Percentiles rank a stretch among this genome's conserved stretches.
Conservation (phyloP, 2,888 invertebrate species). For the Saturnia pavonia region DNA sequence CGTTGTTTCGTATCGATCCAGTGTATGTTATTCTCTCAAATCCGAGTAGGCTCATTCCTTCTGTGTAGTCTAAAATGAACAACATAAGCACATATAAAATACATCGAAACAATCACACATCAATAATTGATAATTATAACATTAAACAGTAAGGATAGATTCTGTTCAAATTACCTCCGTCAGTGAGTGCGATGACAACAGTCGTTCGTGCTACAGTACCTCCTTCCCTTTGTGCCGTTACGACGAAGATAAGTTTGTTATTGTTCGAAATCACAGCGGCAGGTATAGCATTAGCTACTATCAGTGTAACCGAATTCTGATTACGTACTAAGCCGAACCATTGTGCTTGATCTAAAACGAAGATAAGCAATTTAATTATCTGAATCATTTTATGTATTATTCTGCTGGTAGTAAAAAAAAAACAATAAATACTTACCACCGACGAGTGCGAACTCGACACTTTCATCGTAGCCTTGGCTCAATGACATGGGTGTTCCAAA, state of each 20-base stretch:
- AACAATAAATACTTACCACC: slow-evolving; percentile 34
- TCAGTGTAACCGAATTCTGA: not conserved
- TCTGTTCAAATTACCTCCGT: not conserved
- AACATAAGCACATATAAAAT: not conserved
- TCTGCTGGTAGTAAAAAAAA: not conserved
- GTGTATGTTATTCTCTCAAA: slow-evolving; percentile 38
- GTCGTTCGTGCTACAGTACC: not conserved
- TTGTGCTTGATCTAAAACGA: slow-evolving; percentile 32
- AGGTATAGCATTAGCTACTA: not conserved
- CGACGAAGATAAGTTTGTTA: slow-evolving; percentile 30
- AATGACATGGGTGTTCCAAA: slow-evolving; percentile 32
- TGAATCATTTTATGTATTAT: too few species aligned
- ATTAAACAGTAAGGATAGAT: not conserved
- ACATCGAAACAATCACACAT: not conserved
- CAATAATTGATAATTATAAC: not conserved
- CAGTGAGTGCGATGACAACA: slow-evolving; percentile 2
- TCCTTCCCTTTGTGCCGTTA: slow-evolving; percentile 28
- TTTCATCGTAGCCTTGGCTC: slow-evolving; percentile 34
- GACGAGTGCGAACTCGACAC: slow-evolving; percentile 37
- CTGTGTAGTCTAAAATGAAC: slow-evolving; percentile 30
- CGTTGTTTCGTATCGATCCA: slow-evolving; percentile 34
- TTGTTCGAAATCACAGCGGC: slow-evolving; percentile 25
- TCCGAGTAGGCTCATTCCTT: slow-evolving; percentile 29
- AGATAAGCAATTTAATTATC: not conserved
- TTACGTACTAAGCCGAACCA: slow-evolving; percentile 32